These are phyloP conservation scores for Orcinus orca DNA, from an alignment of 2,113 vertebrate species.

Conservation along the genomic window DNA sequence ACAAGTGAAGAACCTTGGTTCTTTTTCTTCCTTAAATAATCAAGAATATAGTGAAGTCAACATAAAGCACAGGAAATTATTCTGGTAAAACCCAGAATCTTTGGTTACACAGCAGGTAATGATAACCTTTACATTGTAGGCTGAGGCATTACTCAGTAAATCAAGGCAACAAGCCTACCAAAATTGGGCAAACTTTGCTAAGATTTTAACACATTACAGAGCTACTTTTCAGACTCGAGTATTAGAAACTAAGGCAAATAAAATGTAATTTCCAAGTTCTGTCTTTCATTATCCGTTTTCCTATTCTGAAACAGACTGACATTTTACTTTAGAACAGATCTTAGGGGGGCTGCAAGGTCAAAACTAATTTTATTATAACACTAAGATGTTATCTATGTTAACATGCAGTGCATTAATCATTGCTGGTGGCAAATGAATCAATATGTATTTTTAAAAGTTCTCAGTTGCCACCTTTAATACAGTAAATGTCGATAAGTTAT, in stretches of 20 bases:
- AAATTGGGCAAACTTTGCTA: not conserved
- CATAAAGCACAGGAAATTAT: not conserved
- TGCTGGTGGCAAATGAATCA: not conserved
- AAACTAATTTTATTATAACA: not conserved
- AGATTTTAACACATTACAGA: not conserved
- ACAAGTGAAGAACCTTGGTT: not conserved
- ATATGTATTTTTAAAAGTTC: not conserved
- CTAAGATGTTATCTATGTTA: not conserved
- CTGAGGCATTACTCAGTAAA: not conserved
- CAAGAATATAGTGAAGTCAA: not conserved
- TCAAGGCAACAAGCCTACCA: not conserved
- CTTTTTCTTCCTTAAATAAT: not conserved
- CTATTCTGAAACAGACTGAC: not conserved
- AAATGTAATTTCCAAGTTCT: not conserved
- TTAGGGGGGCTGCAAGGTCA: not conserved
- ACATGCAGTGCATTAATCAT: not conserved
- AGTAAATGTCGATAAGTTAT: not conserved
- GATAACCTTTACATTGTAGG: not conserved
- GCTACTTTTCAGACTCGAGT: not conserved
- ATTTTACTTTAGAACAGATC: not conserved
- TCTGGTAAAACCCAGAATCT: not conserved
- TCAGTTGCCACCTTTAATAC: not conserved
- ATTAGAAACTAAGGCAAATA: not conserved
- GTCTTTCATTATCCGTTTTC: not conserved
- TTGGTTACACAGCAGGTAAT: not conserved